phyloP scores from a whole-genome alignment of 2,797 vertebrate species.

The Propithecus perrieri region DNA sequence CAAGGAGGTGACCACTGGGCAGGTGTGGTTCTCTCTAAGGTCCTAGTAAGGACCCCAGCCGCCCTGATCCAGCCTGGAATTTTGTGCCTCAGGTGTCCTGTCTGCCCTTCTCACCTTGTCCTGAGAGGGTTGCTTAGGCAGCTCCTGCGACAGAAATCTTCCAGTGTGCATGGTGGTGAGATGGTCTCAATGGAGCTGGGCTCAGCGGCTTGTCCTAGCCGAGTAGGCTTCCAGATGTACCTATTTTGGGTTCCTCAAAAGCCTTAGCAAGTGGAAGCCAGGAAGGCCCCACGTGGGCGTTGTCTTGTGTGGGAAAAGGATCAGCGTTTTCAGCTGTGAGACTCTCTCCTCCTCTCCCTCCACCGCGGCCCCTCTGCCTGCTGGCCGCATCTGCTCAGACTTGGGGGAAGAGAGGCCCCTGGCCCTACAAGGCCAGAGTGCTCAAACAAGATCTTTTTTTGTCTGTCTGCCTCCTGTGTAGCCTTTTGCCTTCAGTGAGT shows the following conservation, averaged over 20 bases:
- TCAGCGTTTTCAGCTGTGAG: not conserved
- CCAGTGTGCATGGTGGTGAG: accelerated
- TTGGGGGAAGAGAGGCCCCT: not conserved
- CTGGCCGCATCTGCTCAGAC: not conserved
- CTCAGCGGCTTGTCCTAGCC: not conserved
- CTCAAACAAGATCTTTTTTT: not conserved
- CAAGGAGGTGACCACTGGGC: not conserved
- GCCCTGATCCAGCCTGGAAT: accelerated
- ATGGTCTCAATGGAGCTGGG: not conserved
- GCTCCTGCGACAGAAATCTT: not conserved
- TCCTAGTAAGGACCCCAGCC: not conserved
- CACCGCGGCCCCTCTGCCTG: accelerated
- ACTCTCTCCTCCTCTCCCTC: not conserved
- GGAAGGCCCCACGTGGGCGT: not conserved
- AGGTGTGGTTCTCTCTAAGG: not conserved
- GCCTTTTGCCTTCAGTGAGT: not conserved
- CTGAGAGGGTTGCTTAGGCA: not conserved
- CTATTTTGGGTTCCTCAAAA: not conserved
- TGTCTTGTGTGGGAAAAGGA: not conserved
- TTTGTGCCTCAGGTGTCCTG: not conserved
- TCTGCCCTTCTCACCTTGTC: not conserved
- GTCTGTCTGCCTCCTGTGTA: not conserved
- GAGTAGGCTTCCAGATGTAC: not conserved
- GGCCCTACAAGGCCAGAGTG: not conserved
- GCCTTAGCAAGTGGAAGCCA: not conserved